These are phyloP conservation scores for Eupsilia transversa DNA, from an alignment of 2,888 invertebrate species.

Conservation along the genomic window DNA sequence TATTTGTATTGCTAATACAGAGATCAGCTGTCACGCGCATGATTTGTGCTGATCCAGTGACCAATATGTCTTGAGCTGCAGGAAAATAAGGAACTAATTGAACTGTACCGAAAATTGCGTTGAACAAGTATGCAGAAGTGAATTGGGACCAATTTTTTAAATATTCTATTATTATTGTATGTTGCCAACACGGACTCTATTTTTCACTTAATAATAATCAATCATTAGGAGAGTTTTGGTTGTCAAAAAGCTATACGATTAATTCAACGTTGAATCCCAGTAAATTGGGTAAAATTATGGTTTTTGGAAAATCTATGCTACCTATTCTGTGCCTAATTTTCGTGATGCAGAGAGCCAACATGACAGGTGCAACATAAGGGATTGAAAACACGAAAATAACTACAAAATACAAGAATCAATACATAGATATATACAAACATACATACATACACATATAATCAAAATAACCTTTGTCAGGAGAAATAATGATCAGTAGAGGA, in stretches of 20 bases:
- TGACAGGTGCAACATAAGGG: too few species aligned
- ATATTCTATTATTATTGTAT: not conserved
- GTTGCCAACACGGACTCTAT: not conserved
- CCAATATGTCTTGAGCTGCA: conserved; percentile 6
- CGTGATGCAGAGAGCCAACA: too few species aligned
- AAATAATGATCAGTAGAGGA: too few species aligned
- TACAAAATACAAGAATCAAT: too few species aligned
- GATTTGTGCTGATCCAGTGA: conserved; percentile 42
- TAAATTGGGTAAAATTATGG: too few species aligned
- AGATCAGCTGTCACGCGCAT: conserved; percentile 65
- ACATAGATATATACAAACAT: too few species aligned
- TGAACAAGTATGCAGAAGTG: not conserved
- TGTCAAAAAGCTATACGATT: not conserved
- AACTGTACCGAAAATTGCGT: not conserved
- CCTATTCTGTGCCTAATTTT: too few species aligned
- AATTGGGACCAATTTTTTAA: too few species aligned
- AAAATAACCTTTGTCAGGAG: too few species aligned
- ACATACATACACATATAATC: too few species aligned
- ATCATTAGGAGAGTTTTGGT: not conserved
- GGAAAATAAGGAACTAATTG: not conserved
- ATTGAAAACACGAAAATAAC: too few species aligned
- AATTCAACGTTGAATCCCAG: not conserved
- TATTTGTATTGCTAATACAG: conserved; percentile 45
- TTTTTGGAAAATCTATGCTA: not conserved
- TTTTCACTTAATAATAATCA: not conserved